A percentile compares a stretch with the other conserved stretches of the same genome.
Conservation (phyloP, 2,113 vertebrate genomes). For the Elaphurus davidianus region DNA sequence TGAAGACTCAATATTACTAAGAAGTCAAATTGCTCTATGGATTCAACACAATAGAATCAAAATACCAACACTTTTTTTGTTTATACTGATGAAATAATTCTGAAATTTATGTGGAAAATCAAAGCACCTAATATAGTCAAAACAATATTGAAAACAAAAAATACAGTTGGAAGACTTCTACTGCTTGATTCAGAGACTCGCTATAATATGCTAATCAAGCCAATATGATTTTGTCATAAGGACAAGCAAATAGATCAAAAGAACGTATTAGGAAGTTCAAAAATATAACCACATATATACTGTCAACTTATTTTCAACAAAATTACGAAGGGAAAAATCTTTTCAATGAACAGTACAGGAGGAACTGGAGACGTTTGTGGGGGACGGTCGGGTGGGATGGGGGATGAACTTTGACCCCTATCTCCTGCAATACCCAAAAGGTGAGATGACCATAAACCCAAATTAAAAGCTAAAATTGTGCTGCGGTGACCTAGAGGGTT, state of each 20-base stretch:
- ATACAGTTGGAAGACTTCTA: background rate
- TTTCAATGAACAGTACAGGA: background rate
- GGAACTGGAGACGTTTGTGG: background rate
- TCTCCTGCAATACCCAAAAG: background rate
- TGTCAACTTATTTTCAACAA: background rate
- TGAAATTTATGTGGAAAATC: background rate
- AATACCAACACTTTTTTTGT: background rate
- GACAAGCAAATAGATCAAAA: background rate
- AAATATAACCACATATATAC: background rate
- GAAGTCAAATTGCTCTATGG: background rate
- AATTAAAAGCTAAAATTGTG: background rate
- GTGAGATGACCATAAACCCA: background rate
- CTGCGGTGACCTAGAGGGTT: background rate
- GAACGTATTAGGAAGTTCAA: background rate
- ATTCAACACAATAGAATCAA: background rate
- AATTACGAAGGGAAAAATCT: background rate
- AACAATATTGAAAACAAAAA: background rate
- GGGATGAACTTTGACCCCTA: background rate
- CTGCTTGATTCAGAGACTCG: background rate
- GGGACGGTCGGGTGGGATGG: fast-evolving
- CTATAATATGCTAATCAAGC: background rate
- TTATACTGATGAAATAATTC: background rate
- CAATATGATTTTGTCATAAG: background rate
- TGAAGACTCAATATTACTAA: background rate
- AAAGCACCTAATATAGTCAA: background rate